Percentiles rank a stretch among this genome's conserved stretches.
These are phyloP conservation scores for Sphyrna mokarran DNA, from an alignment of 2,113 vertebrate species.

Conservation along the genomic window DNA sequence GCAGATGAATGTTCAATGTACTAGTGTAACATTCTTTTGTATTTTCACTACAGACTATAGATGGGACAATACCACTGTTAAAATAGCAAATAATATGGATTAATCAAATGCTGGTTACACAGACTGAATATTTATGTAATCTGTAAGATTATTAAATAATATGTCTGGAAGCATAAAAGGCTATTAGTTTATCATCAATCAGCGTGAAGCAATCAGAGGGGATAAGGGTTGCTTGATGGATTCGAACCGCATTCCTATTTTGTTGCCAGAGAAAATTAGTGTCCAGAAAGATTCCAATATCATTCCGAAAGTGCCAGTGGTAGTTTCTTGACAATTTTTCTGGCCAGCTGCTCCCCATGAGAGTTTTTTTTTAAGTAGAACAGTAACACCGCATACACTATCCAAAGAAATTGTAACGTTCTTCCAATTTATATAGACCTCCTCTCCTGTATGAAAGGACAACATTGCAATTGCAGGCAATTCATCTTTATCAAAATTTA, in stretches of 20 bases:
- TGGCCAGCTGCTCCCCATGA: background rate
- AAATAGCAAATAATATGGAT: background rate
- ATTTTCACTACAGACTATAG: background rate
- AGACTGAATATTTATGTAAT: background rate
- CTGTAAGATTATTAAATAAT: slow-evolving; percentile 4
- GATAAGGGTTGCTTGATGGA: background rate
- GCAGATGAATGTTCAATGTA: background rate
- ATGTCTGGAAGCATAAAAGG: background rate
- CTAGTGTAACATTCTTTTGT: background rate
- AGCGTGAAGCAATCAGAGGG: background rate
- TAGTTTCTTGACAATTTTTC: slow-evolving; percentile 8
- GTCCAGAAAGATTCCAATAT: background rate
- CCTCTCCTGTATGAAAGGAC: slow-evolving; percentile 35
- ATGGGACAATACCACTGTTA: background rate
- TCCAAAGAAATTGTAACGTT: slow-evolving; percentile 12
- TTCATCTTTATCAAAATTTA: slow-evolving; percentile 41
- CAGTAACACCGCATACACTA: slow-evolving; percentile 29
- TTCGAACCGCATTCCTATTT: background rate
- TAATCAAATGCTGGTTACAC: slow-evolving; percentile 4
- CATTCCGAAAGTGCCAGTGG: background rate
- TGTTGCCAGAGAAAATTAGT: background rate
- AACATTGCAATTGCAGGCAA: slow-evolving; percentile 33
- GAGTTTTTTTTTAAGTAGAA: background rate
- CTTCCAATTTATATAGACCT: slow-evolving; percentile 25
- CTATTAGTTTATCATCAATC: slow-evolving; percentile 26